Conservation (phyloP, 2,797 vertebrate genomes). For the Myiotriccus ornatus region DNA sequence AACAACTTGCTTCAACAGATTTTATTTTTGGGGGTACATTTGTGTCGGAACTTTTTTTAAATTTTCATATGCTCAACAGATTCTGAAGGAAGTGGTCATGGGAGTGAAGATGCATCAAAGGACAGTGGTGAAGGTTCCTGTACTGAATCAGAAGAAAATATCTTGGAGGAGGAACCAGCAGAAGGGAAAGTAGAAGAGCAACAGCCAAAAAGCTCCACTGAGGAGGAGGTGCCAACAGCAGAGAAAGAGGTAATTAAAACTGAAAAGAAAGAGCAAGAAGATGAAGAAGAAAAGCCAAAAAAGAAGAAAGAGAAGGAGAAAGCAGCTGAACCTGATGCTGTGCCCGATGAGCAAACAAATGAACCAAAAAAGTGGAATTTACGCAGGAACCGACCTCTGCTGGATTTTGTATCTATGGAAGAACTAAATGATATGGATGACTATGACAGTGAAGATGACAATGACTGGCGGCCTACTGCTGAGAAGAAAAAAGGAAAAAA, state of each 20-base stretch:
- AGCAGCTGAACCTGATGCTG: conserved; percentile 63
- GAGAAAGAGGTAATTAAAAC: conserved; percentile 85
- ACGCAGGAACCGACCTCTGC: conserved; percentile 89
- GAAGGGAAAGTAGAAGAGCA: conserved; percentile 78
- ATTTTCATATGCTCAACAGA: conserved; percentile 86
- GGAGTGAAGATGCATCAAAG: conserved; percentile 88
- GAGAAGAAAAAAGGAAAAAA: conserved; percentile 87
- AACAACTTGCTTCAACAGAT: conserved; percentile 65
- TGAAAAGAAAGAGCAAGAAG: conserved; percentile 82
- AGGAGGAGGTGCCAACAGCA: conserved; percentile 72
- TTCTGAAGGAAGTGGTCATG: conserved; percentile 93
- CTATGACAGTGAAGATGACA: conserved; percentile 98
- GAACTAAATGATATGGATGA: conserved; percentile 97
- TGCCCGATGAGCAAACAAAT: conserved; percentile 78
- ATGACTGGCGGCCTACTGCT: conserved; percentile 92
- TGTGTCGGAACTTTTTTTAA: conserved; percentile 74
- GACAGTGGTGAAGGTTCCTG: conserved; percentile 87
- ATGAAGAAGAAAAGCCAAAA: conserved; percentile 76
- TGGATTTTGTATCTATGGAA: conserved; percentile 97
- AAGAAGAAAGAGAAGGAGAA: conserved; percentile 82
- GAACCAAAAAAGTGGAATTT: conserved; percentile 99
- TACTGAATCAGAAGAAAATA: conserved; percentile 87
- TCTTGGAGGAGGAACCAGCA: conserved; percentile 80
- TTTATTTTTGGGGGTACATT: conserved; percentile 69
- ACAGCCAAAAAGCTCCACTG: conserved; percentile 73